phyloP scores from a whole-genome alignment of 2,113 vertebrate genomes.

The Anser cygnoides region DNA sequence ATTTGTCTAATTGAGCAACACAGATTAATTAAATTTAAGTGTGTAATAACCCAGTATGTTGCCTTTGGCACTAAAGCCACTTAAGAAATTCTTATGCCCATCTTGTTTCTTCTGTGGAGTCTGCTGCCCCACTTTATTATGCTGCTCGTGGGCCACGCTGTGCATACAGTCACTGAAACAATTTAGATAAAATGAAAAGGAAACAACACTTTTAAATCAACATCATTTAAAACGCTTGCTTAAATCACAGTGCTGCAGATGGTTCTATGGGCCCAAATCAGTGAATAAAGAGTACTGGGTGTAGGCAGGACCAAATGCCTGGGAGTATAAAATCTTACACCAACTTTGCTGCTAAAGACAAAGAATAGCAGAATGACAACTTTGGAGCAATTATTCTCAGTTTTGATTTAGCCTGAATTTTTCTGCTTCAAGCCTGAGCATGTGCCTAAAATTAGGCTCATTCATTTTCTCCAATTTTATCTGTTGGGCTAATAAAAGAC shows the following conservation, averaged over 20 bases:
- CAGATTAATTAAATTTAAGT: slow-evolving; percentile 11
- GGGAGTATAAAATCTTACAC: neutral
- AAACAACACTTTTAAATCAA: neutral
- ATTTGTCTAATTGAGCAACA: slow-evolving; percentile 5
- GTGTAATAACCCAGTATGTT: neutral
- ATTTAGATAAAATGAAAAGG: neutral
- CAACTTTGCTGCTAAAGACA: neutral
- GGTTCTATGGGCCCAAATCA: neutral
- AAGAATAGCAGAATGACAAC: neutral
- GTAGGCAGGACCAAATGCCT: neutral
- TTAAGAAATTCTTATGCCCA: neutral
- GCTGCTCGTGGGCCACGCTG: neutral
- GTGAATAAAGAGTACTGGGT: neutral
- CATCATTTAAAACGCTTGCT: neutral
- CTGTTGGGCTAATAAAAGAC: neutral
- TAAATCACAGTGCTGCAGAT: neutral
- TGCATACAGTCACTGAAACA: neutral
- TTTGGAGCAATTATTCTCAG: neutral
- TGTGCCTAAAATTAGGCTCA: neutral
- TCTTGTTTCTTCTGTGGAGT: neutral
- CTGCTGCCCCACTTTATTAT: neutral
- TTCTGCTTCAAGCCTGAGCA: neutral
- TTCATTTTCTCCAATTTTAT: neutral
- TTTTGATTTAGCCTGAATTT: neutral
- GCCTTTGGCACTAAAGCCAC: neutral